Evolutionary conservation across 2,797 vertebrate genomes (phyloP), one percentile per base, ranked within the genome.

Genomic region (Scarus forsteni): DNA sequence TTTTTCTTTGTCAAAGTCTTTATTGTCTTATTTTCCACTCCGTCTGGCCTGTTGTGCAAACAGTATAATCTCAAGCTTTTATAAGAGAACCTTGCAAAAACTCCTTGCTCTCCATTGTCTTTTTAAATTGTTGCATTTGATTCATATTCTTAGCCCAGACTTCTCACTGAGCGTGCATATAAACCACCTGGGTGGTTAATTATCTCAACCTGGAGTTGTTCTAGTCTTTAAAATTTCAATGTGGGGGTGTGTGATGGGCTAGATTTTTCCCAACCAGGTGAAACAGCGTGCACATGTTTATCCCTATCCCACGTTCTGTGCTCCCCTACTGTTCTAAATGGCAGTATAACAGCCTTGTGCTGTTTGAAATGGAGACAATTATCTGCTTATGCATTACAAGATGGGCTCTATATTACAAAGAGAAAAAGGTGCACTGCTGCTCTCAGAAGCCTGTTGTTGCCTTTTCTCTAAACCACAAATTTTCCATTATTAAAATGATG

Each of bases 361-460:
- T 85, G 89, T 92, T 93, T 87, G 85, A 92, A 92, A 93, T 89
- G 79, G 88, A 91, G 87, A 91, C 93, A 92, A 93, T 94, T 95
- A 94, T 95, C 90, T 92, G 89, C 92, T 94, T 93, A 92, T 92
- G 85, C 89, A 90, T 91, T 92, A 92, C 85, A 82, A 91, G 87
- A 89, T 79, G 75, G 82, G 85, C 86, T 75, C 90, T 91, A 91
- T 82, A 86, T 85, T 85, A 75, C 79, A 58, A 74, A 73, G 77
- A 88, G 87, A 82, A 88, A 27, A 79, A 88, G 77, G 87, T 86
- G 39, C 84, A 83, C 87, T 73, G 88, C 83, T 88, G 85, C 86
- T 85, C 81, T 84, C 79, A 71, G 74, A 79, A 86, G 81, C 79
- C 76, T 72, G 75, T 87, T 86, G 80, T 89, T 84, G 83, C 83